These are phyloP conservation scores for Solea senegalensis DNA, from an alignment of 2,113 vertebrate genomes.

Conservation along the genomic window DNA sequence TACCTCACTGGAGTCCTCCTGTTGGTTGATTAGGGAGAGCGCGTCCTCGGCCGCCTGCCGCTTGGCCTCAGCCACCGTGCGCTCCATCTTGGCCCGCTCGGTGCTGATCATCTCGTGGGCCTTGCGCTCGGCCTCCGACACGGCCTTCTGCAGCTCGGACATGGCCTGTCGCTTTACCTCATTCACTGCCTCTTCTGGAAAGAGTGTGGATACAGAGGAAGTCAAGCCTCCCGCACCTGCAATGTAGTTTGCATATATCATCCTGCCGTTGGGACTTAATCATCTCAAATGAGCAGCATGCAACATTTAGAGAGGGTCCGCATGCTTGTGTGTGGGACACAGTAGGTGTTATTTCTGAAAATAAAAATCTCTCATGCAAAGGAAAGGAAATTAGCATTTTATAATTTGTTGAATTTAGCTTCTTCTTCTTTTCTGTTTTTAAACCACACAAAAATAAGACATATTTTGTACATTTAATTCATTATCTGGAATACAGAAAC, in stretches of 20 bases:
- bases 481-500: too few species aligned
- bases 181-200: conserved; percentile 97
- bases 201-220: conserved; percentile 62
- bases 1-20: conserved; percentile 98
- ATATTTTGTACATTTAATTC: too few species aligned
- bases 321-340: neutral
- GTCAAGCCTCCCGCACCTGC: conserved; percentile 68
- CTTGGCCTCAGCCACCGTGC: conserved; percentile 92
- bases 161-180: conserved; percentile 98
- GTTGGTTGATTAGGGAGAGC: conserved; percentile 91
- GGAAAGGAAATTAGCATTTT: too few species aligned
- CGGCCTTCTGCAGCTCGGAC: conserved; percentile 97
- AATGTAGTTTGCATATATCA: conserved; percentile 48
- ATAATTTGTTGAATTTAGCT: too few species aligned
- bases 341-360: neutral
- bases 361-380: neutral
- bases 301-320: neutral
- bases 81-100: conserved; percentile 96
- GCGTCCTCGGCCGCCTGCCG: conserved; percentile 94
- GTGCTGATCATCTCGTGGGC: conserved; percentile 95
- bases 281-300: neutral
- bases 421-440: too few species aligned
- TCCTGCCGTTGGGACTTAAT: neutral
- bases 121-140: conserved; percentile 93
- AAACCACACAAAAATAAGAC: too few species aligned